Evolutionary conservation across 2,797 vertebrate species (phyloP).

Genomic region (Spea hammondii): DNA sequence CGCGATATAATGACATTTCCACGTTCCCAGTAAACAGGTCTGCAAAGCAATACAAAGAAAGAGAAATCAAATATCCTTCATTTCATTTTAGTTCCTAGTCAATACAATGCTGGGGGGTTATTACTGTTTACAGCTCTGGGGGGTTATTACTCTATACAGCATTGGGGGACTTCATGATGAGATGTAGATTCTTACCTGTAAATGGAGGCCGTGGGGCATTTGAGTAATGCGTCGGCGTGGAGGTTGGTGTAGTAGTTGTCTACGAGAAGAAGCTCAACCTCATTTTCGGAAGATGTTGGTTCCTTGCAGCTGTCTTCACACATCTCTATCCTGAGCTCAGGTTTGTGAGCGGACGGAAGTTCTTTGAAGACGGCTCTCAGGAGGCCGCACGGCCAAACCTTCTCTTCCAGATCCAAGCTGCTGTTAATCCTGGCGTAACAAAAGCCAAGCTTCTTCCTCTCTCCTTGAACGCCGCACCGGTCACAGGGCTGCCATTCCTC

Average conservation of each 20-base stretch:
- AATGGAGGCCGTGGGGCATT: conserved; percentile 59
- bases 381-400: no score
- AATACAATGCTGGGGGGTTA: no score
- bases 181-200: conserved; percentile 55
- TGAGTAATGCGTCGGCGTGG: conserved; percentile 38
- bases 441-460: conserved; percentile 58
- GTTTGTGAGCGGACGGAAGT: no score
- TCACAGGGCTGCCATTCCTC: conserved; percentile 61
- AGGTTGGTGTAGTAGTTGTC: conserved; percentile 38
- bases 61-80: not conserved
- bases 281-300: rapidly evolving
- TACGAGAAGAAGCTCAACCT: conserved; percentile 35
- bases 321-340: conserved; percentile 56
- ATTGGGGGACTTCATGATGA: no score
- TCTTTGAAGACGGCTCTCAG: no score
- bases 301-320: conserved; percentile 46
- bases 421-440: conserved; percentile 51
- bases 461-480: conserved; percentile 28
- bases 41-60: conserved; percentile 1
- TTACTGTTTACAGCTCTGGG: no score
- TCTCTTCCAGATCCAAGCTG: not conserved
- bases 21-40: conserved; percentile 52
- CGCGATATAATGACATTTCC: conserved; percentile 2
- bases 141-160: no score
- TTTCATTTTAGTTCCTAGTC: no score